Evolutionary conservation across 2,113 vertebrate species (phyloP).

Genomic region (Tapirus terrestris): DNA sequence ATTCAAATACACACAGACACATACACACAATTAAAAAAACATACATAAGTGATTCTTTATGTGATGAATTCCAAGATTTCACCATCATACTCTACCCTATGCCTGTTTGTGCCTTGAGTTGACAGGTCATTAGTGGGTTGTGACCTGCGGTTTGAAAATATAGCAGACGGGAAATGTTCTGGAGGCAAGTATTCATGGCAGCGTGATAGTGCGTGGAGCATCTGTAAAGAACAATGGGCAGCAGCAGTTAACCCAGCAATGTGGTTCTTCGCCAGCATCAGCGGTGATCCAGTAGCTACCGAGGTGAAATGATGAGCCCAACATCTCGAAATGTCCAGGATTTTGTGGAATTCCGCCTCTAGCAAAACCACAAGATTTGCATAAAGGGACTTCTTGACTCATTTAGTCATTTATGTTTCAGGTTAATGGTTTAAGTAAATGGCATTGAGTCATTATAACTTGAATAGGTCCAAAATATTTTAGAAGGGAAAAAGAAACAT

Average conservation of each 20-base stretch:
- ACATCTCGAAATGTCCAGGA: not conserved
- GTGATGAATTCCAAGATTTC: not conserved
- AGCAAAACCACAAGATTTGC: not conserved
- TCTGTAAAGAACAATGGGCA: too few species aligned
- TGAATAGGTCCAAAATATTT: not conserved
- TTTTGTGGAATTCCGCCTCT: not conserved
- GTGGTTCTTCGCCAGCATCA: not conserved
- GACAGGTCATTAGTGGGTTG: not conserved
- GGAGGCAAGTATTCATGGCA: not conserved
- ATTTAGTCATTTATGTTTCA: not conserved
- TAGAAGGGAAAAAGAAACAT: not conserved
- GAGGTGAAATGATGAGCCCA: not conserved
- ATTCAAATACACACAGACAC: not conserved
- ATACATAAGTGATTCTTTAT: not conserved
- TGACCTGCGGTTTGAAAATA: not conserved
- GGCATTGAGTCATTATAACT: not conserved
- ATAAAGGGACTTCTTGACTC: not conserved
- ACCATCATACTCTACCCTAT: not conserved
- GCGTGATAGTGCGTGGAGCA: fast-evolving
- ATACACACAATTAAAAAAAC: not conserved
- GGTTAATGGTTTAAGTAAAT: not conserved
- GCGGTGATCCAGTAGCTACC: not conserved
- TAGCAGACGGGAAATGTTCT: not conserved
- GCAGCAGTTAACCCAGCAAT: not conserved
- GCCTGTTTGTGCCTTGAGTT: not conserved